Percentiles rank a stretch among this genome's conserved stretches.
Conservation (phyloP, 1,140 invertebrate genomes). For the Capitella teleta region DNA sequence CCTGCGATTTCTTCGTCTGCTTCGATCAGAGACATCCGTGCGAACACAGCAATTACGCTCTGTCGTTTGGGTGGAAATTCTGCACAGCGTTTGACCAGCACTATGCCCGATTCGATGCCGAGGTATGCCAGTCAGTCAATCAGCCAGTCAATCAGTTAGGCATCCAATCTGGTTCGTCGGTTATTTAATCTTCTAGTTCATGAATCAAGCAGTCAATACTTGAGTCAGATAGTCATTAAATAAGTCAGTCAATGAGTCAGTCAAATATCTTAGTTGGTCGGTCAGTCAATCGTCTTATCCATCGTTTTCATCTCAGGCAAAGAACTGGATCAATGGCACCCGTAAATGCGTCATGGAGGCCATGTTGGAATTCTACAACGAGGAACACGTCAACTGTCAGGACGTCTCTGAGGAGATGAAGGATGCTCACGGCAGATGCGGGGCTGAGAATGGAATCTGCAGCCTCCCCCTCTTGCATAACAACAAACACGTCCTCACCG, state of each 20-base stretch:
- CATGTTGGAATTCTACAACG: neutral
- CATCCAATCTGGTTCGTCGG: too few species aligned
- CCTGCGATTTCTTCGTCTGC: neutral
- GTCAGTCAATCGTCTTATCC: too few species aligned
- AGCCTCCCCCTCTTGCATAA: neutral
- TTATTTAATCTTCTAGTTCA: too few species aligned
- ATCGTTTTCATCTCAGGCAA: neutral
- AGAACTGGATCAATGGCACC: neutral
- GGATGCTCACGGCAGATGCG: neutral
- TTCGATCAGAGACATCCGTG: slow-evolving; percentile 1
- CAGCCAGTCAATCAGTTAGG: too few species aligned
- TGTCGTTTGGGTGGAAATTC: neutral
- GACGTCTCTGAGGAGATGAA: neutral
- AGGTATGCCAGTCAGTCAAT: too few species aligned
- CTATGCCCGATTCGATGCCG: neutral
- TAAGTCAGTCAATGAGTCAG: too few species aligned
- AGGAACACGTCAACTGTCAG: neutral
- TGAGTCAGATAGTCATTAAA: too few species aligned
- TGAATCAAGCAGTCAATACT: too few species aligned
- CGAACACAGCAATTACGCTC: neutral
- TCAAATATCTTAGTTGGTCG: too few species aligned
- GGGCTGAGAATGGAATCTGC: neutral
- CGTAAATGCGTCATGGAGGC: neutral
- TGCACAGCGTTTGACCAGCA: neutral
- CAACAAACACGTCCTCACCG: neutral